A percentile compares a stretch with the other conserved stretches of the same genome.
Evolutionary conservation across 2,888 invertebrate genomes (phyloP).

Genomic region (Microctonus aethiopoides): DNA sequence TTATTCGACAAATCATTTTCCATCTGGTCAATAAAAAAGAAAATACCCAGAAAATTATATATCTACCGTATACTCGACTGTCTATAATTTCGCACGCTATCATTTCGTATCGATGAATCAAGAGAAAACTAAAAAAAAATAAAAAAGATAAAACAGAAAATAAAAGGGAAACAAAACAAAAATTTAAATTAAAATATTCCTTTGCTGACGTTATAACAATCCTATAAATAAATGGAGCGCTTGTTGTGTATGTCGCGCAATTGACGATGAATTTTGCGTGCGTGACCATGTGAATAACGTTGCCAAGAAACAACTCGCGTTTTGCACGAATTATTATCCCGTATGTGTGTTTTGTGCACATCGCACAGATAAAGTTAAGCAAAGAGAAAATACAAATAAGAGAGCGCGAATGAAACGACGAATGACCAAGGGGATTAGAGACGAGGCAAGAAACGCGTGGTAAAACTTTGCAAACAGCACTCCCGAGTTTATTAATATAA

Average conservation of each 20-base stretch:
- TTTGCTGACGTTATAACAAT: slow-evolving; percentile 20
- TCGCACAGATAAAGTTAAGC: neutral
- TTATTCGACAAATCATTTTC: slow-evolving; percentile 4
- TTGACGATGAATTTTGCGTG: slow-evolving; percentile 14
- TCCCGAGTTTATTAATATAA: slow-evolving; percentile 55
- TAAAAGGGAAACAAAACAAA: neutral
- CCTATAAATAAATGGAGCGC: slow-evolving; percentile 30
- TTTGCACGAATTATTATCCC: slow-evolving; percentile 14
- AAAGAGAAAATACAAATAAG: too few relatives aligned
- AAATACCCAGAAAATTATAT: neutral
- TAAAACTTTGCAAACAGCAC: slow-evolving; percentile 55
- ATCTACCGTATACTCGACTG: neutral
- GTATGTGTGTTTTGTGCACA: slow-evolving; percentile 2
- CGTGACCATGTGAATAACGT: neutral
- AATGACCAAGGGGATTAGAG: neutral
- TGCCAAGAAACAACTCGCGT: slow-evolving; percentile 17
- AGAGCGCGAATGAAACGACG: neutral
- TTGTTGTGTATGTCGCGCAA: slow-evolving; percentile 7
- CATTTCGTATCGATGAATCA: neutral
- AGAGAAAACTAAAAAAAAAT: too few relatives aligned
- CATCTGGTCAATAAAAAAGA: neutral
- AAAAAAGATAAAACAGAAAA: neutral
- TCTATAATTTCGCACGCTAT: neutral
- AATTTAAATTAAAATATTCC: neutral
- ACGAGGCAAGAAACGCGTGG: slow-evolving; percentile 37